Percentiles rank a stretch among this genome's conserved stretches.
These are phyloP conservation scores for Amiota minor DNA, from an alignment of 2,888 invertebrate genomes.

Conservation along the genomic window DNA sequence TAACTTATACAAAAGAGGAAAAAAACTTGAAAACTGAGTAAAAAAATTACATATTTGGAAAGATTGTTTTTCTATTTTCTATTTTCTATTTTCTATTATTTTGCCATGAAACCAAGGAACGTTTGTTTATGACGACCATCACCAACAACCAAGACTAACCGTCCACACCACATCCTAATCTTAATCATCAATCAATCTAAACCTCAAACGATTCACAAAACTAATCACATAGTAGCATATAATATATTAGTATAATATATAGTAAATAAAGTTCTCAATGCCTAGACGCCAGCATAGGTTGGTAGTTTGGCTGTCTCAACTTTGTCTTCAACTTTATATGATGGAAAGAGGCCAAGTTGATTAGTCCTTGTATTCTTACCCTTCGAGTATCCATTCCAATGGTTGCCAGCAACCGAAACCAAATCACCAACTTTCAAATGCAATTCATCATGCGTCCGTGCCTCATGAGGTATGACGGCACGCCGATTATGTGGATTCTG, in stretches of 20 bases:
- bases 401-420: constrained; percentile 94
- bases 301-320: constrained; percentile 88
- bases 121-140: neutral
- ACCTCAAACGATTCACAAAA: too few species aligned
- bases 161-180: too few species aligned
- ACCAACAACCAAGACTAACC: too few species aligned
- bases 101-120: neutral
- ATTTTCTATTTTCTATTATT: constrained; percentile 3
- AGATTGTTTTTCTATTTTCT: neutral
- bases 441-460: constrained; percentile 79
- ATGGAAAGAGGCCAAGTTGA: constrained; percentile 83
- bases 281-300: constrained; percentile 76
- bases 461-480: constrained; percentile 82
- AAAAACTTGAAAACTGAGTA: neutral
- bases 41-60: neutral
- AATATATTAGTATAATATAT: neutral
- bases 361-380: constrained; percentile 90
- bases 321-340: constrained; percentile 88
- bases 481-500: constrained; percentile 91
- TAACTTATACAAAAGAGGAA: neutral
- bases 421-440: constrained; percentile 84
- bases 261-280: neutral
- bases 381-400: constrained; percentile 97
- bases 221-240: too few species aligned
- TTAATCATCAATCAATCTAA: too few species aligned